Conservation (phyloP, 2,888 invertebrate genomes). For the Abscondita cerata region DNA sequence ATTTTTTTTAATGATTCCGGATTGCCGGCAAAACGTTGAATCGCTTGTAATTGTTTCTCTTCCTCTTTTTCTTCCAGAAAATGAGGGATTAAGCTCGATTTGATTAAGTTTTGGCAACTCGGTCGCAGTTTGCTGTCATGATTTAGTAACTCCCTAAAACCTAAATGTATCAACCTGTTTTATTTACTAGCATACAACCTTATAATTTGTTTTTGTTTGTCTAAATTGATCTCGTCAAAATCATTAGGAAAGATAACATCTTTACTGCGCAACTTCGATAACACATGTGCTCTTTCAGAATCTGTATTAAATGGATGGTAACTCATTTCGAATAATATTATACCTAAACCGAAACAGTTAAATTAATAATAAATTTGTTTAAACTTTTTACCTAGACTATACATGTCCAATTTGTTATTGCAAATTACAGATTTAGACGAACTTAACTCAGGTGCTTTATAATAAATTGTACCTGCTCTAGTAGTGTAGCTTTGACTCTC, state of each 20-base stretch:
- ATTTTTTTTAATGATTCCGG: conserved; percentile 79
- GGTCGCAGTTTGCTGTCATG: conserved; percentile 86
- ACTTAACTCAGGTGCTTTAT: conserved; percentile 92
- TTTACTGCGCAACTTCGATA: conserved; percentile 73
- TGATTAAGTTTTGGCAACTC: conserved; percentile 81
- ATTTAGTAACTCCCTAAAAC: conserved; percentile 79
- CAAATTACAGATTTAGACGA: conserved; percentile 75
- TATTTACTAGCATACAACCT: too few species aligned
- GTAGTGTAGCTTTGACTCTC: conserved; percentile 78
- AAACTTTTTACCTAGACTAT: conserved; percentile 69
- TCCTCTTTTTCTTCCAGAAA: conserved; percentile 74
- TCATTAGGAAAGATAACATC: conserved; percentile 75
- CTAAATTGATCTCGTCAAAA: conserved; percentile 61
- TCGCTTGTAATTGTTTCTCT: conserved; percentile 79
- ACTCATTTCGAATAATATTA: conserved; percentile 96
- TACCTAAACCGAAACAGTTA: conserved; percentile 69
- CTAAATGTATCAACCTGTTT: too few species aligned
- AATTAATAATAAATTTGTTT: too few species aligned
- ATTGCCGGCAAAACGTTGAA: conserved; percentile 81
- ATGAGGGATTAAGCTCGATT: conserved; percentile 84
- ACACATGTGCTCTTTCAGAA: conserved; percentile 86
- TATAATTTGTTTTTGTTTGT: conserved; percentile 66
- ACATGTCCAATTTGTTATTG: conserved; percentile 82
- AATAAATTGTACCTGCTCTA: conserved; percentile 92
- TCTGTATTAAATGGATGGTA: conserved; percentile 81